Percentiles rank a stretch among this genome's conserved stretches.
phyloP scores from a whole-genome alignment of 2,888 invertebrate species.

The Dynastes hyllus region DNA sequence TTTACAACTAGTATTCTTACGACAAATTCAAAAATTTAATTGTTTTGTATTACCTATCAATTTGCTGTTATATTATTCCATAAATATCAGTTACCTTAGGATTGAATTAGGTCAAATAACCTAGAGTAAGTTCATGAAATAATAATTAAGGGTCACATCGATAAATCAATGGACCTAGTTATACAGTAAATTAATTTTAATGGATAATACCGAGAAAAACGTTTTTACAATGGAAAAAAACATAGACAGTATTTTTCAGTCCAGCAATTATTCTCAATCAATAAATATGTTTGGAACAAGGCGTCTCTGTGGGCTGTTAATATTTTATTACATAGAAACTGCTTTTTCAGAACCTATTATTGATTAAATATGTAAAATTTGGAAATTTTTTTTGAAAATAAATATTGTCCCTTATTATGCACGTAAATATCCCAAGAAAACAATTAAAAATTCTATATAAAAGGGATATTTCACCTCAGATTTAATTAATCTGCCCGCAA shows the following conservation, averaged over 20 bases:
- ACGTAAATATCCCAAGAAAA: too few relatives aligned
- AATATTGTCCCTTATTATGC: too few relatives aligned
- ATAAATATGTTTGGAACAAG: constrained; percentile 22
- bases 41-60: too few relatives aligned
- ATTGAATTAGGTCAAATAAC: constrained; percentile 36
- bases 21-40: too few relatives aligned
- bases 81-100: neutral
- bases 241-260: neutral
- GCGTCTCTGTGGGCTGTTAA: neutral
- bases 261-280: constrained; percentile 17
- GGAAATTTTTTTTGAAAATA: too few relatives aligned
- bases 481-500: neutral
- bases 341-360: neutral
- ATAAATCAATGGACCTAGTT: constrained; percentile 43
- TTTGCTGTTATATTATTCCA: too few relatives aligned
- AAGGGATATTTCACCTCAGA: neutral
- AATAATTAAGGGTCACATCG: constrained; percentile 16
- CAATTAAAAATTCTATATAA: neutral
- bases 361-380: too few relatives aligned
- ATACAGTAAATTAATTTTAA: constrained; percentile 35
- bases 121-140: constrained; percentile 37
- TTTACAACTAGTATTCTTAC: too few relatives aligned
- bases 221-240: constrained; percentile 16
- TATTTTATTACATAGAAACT: constrained; percentile 9
- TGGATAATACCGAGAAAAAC: constrained; percentile 8